Conservation (phyloP, 2,113 vertebrate genomes). For the Sceloporus undulatus region DNA sequence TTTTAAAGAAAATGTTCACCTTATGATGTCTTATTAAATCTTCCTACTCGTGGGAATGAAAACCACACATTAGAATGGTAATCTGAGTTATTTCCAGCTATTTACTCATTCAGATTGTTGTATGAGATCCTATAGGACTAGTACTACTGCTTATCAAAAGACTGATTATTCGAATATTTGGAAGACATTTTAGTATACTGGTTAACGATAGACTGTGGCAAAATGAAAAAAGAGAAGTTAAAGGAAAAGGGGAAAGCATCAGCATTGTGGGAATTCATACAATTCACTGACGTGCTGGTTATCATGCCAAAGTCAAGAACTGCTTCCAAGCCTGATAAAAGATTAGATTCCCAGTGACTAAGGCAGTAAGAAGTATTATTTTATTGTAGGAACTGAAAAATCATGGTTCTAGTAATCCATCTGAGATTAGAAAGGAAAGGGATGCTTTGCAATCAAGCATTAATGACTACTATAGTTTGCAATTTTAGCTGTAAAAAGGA, state of each 20-base stretch:
- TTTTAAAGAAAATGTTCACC: conserved; percentile 22
- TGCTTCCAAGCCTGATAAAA: neutral
- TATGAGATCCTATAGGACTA: neutral
- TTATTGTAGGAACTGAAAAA: neutral
- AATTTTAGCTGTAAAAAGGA: too few species aligned
- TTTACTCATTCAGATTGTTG: neutral
- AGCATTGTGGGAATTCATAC: neutral
- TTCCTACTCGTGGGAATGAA: neutral
- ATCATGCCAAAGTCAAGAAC: neutral
- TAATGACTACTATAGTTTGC: too few species aligned
- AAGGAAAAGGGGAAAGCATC: neutral
- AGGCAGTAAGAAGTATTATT: neutral
- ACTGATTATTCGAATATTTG: neutral
- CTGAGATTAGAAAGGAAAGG: neutral
- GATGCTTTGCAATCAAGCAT: neutral
- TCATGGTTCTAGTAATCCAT: neutral
- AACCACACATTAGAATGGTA: neutral
- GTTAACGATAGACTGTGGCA: neutral
- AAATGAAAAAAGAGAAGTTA: neutral
- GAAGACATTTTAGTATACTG: neutral
- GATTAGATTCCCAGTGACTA: neutral
- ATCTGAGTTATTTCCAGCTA: neutral
- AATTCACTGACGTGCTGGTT: neutral
- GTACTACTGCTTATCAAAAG: neutral
- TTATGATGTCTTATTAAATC: neutral